Evolutionary conservation across 2,888 invertebrate species (phyloP), one percentile per base, ranked within the genome.

Genomic region (Drosophila nr. perissopoda): DNA sequence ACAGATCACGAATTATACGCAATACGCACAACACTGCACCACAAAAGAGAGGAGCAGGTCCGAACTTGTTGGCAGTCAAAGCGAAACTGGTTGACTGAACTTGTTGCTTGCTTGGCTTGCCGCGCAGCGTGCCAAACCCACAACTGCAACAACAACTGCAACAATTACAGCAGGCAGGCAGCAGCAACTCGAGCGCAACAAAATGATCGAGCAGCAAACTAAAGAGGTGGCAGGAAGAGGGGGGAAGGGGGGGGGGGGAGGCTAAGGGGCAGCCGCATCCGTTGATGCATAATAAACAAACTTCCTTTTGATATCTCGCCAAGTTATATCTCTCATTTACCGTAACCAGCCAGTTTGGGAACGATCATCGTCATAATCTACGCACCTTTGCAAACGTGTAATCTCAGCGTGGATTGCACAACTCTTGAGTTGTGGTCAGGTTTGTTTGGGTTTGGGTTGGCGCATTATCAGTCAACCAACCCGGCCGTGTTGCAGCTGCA

Each of bases 11-110:
- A 51, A 29, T 13, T 38, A n/a, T 18, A 27, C 51, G 58, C 69
- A 36, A 40, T 53, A 49, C 10, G 31, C 21, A 38, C 27, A 11
- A 8, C 18, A 40, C 51, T 31, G 6, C 42, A 40, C 52, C n/a
- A 11, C 53, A 53, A 45, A 31, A 53, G 13, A 49, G 49, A 49
- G 58, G 65, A 68, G 29, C 51, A 56, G 60, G 21, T 59, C 10
- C 88, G 83, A 82, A 78, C 88, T 72, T 82, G 85, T 73, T 85
- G 83, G 76, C 88, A 63, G 73, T 52, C 76, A 71, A 78, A 79
- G 56, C 54, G 71, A 74, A 87, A 89, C 88, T 87, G 88, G 87
- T 87, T 85, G 79, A 85, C 62, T 87, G 85, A 82, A 89, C 87
- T 79, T 87, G 87, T 65, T 57, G 34, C 65, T 59, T 54, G 29